phyloP scores from a whole-genome alignment of 1,140 invertebrate species.

The Drosophila lini region DNA sequence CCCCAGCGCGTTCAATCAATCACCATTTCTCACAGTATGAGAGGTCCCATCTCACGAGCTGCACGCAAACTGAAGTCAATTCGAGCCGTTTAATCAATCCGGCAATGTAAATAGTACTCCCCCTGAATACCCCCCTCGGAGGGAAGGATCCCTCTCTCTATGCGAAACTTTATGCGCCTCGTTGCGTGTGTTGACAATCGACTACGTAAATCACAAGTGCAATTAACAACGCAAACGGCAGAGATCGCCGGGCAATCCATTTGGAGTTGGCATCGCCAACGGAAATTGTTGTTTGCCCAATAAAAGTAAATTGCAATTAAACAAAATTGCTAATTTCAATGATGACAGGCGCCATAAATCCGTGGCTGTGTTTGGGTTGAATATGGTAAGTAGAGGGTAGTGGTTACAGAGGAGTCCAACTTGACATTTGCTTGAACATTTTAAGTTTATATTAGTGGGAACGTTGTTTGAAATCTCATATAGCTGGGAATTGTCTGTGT shows the following conservation, averaged over 20 bases:
- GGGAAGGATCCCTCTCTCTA: background rate
- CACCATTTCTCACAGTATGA: constrained; percentile 36
- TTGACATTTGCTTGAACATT: background rate
- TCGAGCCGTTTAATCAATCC: constrained; percentile 43
- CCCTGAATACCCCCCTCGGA: background rate
- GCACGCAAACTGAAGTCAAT: constrained; percentile 36
- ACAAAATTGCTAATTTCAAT: constrained; percentile 80
- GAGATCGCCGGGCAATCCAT: constrained; percentile 53
- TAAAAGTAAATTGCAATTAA: constrained; percentile 83
- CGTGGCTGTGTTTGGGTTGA: constrained; percentile 29
- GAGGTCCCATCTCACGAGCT: constrained; percentile 4
- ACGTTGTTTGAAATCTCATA: background rate
- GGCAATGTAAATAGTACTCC: constrained; percentile 25
- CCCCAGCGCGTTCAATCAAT: constrained; percentile 53
- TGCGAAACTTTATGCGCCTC: constrained; percentile 34
- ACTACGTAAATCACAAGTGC: constrained; percentile 77
- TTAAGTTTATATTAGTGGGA: background rate
- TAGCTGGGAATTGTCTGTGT: too few relatives aligned
- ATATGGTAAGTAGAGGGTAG: constrained; percentile 10
- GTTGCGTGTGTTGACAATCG: constrained; percentile 74
- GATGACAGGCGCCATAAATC: constrained; percentile 75
- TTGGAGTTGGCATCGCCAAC: constrained; percentile 52
- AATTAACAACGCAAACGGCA: constrained; percentile 76
- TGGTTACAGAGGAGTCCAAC: background rate
- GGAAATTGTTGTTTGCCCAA: constrained; percentile 79